A percentile compares a stretch with the other conserved stretches of the same genome.
Evolutionary conservation across 1,140 invertebrate genomes (phyloP).

Genomic region (Myzus persicae): DNA sequence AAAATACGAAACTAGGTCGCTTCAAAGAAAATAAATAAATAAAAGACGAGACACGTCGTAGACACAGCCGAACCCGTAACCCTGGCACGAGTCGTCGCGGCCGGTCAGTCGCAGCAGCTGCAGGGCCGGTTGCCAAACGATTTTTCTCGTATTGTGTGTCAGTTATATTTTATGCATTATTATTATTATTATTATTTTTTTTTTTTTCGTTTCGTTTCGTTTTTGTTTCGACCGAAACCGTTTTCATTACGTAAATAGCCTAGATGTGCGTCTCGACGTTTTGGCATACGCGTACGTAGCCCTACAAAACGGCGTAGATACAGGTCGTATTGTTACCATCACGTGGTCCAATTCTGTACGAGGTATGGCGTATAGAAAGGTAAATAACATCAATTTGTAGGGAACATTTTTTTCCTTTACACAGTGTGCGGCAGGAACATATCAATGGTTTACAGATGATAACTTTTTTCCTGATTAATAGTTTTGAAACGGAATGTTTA

Average conservation of each 20-base stretch:
- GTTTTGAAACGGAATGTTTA: not conserved
- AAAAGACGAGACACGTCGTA: not conserved
- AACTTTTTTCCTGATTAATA: not conserved
- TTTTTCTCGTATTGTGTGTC: not conserved
- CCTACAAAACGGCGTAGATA: not conserved
- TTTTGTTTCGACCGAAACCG: not conserved
- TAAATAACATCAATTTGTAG: not conserved
- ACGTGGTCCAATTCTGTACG: no score
- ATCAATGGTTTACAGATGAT: not conserved
- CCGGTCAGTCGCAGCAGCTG: not conserved
- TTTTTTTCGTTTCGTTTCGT: not conserved
- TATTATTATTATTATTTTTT: not conserved
- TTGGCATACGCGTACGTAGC: not conserved
- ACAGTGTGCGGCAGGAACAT: not conserved
- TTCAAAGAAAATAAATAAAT: slow-evolving; percentile 11
- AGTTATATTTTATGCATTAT: not conserved
- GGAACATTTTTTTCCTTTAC: not conserved
- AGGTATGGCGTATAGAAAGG: not conserved
- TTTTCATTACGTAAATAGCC: slow-evolving; percentile 20
- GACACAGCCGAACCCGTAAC: not conserved
- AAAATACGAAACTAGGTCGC: not conserved
- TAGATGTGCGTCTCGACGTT: not conserved
- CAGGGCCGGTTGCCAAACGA: slow-evolving; percentile 28
- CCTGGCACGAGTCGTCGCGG: not conserved
- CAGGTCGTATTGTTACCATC: not conserved